Conservation (phyloP, 1,140 invertebrate species). For the Kradibia gibbosae region DNA sequence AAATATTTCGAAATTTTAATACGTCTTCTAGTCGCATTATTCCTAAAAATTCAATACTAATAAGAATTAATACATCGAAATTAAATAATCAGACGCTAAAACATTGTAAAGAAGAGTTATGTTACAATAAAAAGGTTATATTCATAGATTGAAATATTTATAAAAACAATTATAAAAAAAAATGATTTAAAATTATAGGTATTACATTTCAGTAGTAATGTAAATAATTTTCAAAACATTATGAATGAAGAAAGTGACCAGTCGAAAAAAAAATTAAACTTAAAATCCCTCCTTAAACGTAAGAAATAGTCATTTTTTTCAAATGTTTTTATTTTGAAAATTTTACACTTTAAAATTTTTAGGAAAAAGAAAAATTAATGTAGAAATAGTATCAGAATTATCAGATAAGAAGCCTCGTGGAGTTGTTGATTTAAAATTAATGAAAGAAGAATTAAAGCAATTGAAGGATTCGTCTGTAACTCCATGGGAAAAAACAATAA, state of each 20-base stretch:
- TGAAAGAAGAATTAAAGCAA: slow-evolving; percentile 62
- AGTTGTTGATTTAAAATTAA: slow-evolving; percentile 58
- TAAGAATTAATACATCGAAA: background rate
- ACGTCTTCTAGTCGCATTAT: background rate
- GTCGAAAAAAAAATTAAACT: slow-evolving; percentile 46
- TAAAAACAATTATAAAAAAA: background rate
- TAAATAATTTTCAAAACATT: background rate
- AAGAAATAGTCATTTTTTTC: slow-evolving; percentile 17
- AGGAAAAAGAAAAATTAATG: slow-evolving; percentile 43
- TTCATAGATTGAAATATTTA: background rate
- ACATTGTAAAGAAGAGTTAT: background rate
- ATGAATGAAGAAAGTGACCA: slow-evolving; percentile 34
- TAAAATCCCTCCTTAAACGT: slow-evolving; percentile 46
- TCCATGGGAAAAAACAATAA: slow-evolving; percentile 59
- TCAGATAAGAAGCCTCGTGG: slow-evolving; percentile 50
- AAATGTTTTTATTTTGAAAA: background rate
- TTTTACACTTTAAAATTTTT: background rate
- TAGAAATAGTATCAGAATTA: slow-evolving; percentile 38
- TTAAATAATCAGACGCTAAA: background rate
- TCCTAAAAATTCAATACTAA: background rate
- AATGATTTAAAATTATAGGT: background rate
- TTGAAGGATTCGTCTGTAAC: slow-evolving; percentile 65
- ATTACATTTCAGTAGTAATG: background rate
- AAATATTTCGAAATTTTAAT: background rate
- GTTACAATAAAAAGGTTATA: slow-evolving; percentile 17